These are phyloP conservation scores for Adrianichthys oophorus DNA, from an alignment of 2,797 vertebrate genomes.

Conservation along the genomic window DNA sequence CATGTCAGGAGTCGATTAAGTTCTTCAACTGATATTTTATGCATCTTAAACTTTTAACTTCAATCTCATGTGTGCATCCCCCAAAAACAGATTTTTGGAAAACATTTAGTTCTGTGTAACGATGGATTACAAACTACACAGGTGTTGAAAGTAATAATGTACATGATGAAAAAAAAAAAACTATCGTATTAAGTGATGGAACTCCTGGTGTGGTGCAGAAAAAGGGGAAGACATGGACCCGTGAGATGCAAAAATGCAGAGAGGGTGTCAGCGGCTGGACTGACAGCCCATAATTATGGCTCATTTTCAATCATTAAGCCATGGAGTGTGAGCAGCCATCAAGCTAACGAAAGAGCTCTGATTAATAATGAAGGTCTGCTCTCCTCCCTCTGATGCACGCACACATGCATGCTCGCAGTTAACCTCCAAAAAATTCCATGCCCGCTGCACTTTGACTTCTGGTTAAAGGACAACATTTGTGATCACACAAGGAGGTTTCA, in stretches of 20 bases:
- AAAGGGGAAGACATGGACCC: constrained; percentile 64
- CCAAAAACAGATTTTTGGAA: too few species aligned
- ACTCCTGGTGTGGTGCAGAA: constrained; percentile 59
- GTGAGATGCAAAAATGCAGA: constrained; percentile 64
- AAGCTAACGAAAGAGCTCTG: constrained; percentile 70
- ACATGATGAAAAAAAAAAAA: constrained; percentile 23
- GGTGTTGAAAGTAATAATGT: constrained; percentile 15
- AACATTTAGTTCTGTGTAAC: constrained; percentile 2
- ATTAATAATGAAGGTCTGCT: constrained; percentile 75
- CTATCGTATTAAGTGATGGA: constrained; percentile 46
- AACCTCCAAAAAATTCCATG: constrained; percentile 8
- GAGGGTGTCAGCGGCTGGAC: constrained; percentile 68
- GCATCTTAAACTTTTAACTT: too few species aligned
- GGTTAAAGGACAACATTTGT: neutral
- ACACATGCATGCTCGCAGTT: constrained; percentile 23
- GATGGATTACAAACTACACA: neutral
- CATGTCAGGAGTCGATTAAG: too few species aligned
- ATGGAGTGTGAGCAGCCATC: constrained; percentile 71
- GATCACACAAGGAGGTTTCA: too few species aligned
- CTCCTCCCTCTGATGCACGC: constrained; percentile 41
- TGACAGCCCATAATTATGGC: constrained; percentile 80
- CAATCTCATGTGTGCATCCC: too few species aligned
- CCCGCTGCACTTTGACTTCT: neutral
- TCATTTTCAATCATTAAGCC: constrained; percentile 82
- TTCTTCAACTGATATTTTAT: too few species aligned